Conservation (phyloP, 2,113 vertebrate genomes). For the Tinamus guttatus region DNA sequence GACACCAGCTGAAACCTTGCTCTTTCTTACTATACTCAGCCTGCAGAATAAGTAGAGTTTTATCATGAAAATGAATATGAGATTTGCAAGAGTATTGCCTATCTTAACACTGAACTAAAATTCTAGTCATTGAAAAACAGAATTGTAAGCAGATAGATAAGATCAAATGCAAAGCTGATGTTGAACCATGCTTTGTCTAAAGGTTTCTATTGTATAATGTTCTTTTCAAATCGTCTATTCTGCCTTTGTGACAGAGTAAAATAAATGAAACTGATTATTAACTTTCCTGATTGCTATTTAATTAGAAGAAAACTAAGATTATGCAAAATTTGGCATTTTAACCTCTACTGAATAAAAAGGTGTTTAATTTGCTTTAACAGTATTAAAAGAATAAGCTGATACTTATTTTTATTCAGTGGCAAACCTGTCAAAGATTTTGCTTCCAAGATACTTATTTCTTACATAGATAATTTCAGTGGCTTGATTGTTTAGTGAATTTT, state of each 20-base stretch:
- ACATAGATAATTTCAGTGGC: not conserved
- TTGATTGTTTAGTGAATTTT: not conserved
- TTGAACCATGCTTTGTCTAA: not conserved
- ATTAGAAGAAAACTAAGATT: not conserved
- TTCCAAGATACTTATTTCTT: not conserved
- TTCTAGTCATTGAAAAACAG: slow-evolving; percentile 26
- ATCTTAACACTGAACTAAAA: slow-evolving; percentile 34
- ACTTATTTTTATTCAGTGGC: not conserved
- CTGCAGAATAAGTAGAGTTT: slow-evolving; percentile 30
- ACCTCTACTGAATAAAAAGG: not conserved
- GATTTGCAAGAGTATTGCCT: not conserved
- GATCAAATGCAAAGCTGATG: not conserved
- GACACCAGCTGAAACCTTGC: not conserved
- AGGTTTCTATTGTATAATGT: not conserved
- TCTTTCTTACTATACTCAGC: slow-evolving; percentile 29
- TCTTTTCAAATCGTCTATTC: not conserved
- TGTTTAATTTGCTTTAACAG: not conserved
- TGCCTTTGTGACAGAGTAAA: not conserved
- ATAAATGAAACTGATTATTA: not conserved
- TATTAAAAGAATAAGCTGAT: not conserved
- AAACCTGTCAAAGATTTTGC: not conserved
- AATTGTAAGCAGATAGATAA: slow-evolving; percentile 23
- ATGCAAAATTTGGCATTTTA: not conserved
- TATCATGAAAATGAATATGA: slow-evolving; percentile 15
- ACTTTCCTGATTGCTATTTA: not conserved